Evolutionary conservation across 2,113 vertebrate species (phyloP).

Genomic region (Cyanoderma ruficeps): DNA sequence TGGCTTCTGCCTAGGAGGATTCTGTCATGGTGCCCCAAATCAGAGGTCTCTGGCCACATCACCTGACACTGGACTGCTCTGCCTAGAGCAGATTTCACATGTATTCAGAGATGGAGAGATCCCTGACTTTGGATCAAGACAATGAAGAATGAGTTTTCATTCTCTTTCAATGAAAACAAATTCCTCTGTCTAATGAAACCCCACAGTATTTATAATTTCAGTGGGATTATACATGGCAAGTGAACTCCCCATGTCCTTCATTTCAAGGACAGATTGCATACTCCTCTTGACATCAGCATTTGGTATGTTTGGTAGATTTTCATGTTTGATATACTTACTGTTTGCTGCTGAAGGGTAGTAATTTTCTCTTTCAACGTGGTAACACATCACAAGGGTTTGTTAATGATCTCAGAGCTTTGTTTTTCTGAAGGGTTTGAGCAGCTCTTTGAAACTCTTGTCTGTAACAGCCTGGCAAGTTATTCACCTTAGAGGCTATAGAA

Average conservation of each 20-base stretch:
- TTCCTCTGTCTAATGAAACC: not conserved
- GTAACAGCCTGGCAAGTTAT: not conserved
- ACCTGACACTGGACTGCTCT: not conserved
- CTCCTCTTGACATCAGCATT: not conserved
- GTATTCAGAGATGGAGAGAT: not conserved
- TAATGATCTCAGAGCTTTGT: not conserved
- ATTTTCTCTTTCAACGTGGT: not conserved
- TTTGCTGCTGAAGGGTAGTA: not conserved
- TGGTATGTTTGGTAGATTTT: not conserved
- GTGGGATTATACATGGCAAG: not conserved
- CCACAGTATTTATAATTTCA: not conserved
- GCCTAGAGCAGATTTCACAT: not conserved
- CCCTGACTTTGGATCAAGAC: not conserved
- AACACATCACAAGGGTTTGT: not conserved
- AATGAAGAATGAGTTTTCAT: not conserved
- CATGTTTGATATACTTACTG: not conserved
- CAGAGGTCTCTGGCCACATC: not conserved
- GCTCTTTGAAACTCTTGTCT: not conserved
- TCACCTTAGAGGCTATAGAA: not conserved
- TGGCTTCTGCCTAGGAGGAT: not conserved
- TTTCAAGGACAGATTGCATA: not conserved
- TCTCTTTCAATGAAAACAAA: not conserved
- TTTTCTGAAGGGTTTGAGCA: not conserved
- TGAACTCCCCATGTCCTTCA: not conserved
- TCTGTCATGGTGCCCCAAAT: not conserved